Conservation (phyloP, 2,888 invertebrate genomes). For the Malachius bipustulatus region DNA sequence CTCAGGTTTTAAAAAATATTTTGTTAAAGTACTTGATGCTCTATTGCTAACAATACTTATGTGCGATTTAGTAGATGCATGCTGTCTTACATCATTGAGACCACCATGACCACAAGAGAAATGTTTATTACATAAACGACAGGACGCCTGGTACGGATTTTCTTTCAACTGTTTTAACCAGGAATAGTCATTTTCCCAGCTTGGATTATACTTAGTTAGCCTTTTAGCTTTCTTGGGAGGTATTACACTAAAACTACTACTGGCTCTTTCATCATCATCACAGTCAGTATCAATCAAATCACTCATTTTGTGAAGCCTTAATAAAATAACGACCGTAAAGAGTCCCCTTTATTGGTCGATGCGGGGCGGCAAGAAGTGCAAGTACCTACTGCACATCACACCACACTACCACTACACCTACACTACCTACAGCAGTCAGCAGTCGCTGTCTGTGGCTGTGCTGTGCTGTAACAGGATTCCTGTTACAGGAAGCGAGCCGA, state of each 20-base stretch:
- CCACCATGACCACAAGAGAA: constrained; percentile 9
- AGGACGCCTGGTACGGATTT: constrained; percentile 6
- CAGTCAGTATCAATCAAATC: no score
- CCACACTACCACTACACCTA: no score
- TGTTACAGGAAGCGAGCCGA: no score
- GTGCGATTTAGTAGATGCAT: constrained; percentile 6
- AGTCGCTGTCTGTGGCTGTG: no score
- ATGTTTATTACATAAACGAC: constrained; percentile 8
- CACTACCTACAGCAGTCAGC: no score
- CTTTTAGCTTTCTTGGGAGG: constrained; percentile 6
- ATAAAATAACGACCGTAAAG: no score
- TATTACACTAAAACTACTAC: constrained; percentile 6
- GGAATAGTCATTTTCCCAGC: constrained; percentile 6
- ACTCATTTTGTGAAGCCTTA: no score
- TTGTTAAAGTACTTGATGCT: neutral
- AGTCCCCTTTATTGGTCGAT: no score
- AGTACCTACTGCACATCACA: no score
- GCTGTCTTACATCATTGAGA: constrained; percentile 5
- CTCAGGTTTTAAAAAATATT: neutral
- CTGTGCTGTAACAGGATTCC: no score
- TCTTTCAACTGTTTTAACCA: constrained; percentile 3
- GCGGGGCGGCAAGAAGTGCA: no score
- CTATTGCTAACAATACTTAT: constrained; percentile 4
- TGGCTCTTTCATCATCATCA: no score
- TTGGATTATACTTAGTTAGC: constrained; percentile 7